These are phyloP conservation scores for Synanthedon tipuliformis DNA, from an alignment of 2,888 invertebrate genomes.

Conservation along the genomic window DNA sequence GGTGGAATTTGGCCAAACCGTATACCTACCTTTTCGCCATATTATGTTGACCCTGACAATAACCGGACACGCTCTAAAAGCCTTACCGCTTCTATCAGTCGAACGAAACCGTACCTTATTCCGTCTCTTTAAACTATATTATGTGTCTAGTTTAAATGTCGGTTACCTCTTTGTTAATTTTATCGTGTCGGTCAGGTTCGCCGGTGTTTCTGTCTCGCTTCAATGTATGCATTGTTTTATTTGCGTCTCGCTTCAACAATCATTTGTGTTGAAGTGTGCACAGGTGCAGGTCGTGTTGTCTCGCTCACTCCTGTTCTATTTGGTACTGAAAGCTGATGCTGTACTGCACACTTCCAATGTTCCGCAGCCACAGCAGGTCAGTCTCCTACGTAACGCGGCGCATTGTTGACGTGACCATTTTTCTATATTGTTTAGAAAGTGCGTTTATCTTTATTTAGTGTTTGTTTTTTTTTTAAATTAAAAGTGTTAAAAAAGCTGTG, in stretches of 20 bases:
- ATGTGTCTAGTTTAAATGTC: conserved; percentile 10
- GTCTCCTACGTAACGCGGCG: conserved; percentile 33
- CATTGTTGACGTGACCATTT: conserved; percentile 22
- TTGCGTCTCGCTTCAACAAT: conserved; percentile 36
- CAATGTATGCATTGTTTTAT: conserved; percentile 53
- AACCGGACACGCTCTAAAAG: conserved; percentile 24
- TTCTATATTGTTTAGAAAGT: conserved; percentile 27
- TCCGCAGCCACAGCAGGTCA: conserved; percentile 36
- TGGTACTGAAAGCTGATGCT: conserved; percentile 6
- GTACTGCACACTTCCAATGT: conserved; percentile 1
- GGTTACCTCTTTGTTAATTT: conserved; percentile 20
- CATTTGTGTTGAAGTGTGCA: conserved; percentile 63
- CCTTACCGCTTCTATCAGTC: conserved; percentile 6
- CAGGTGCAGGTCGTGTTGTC: conserved; percentile 54
- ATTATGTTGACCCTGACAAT: conserved; percentile 67
- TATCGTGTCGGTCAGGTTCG: conserved; percentile 13
- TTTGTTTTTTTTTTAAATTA: conserved; percentile 9
- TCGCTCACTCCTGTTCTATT: conserved; percentile 43
- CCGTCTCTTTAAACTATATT: conserved; percentile 3
- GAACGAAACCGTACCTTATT: not conserved
- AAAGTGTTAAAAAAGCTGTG: no score
- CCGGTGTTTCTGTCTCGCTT: conserved; percentile 34
- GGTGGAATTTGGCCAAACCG: conserved; percentile 48
- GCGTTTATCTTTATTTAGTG: conserved; percentile 16
- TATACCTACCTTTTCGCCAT: conserved; percentile 50